Evolutionary conservation across 2,113 vertebrate genomes (phyloP), one percentile per base, ranked within the genome.

Genomic region (Dipodomys spectabilis): DNA sequence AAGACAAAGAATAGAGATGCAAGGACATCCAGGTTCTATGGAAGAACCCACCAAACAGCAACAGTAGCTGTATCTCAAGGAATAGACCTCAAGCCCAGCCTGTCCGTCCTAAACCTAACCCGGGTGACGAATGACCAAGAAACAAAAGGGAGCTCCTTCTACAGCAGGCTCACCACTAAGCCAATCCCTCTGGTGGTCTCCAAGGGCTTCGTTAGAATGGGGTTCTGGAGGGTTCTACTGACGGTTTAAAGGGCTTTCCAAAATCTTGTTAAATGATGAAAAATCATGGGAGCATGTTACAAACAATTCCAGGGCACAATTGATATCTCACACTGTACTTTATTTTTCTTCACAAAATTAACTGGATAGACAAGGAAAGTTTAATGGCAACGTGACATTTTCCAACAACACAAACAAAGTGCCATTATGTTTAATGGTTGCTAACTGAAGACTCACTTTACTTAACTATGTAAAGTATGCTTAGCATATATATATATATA

Each of bases 331-430:
- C 96, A 96, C 94, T 97, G 96, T 97, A 96, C 95, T 98, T 98
- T 98, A 97, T 97, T 98, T 97, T 96, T 96, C 96, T 97, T 96
- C 96, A 98, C 96, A 97, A 97, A 97, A 98, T 96, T 96, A 97
- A 95, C 95, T 96, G 95, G 95, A 97, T 96, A 97, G 95, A 97
- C 95, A 97, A 88, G 73, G 72, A 93, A 96, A 93, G 91, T 93
- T 97, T 97, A 97, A 97, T 97, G 97, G 96, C 95, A 97, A 96
- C 93, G 95, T 97, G 94, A 96, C 94, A 88, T 92, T 90, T 96
- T 94, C 95, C 95, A 97, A 97, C 91, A 96, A 97, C 94, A 97
- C 95, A 97, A 95, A 97, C 96, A 97, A 96, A 96, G 97, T 96
- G 92, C 95, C 97, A 97, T 97, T 95, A 91, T 97, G 97, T 90